These are phyloP conservation scores for Lota lota DNA, from an alignment of 2,113 vertebrate genomes.

Conservation along the genomic window DNA sequence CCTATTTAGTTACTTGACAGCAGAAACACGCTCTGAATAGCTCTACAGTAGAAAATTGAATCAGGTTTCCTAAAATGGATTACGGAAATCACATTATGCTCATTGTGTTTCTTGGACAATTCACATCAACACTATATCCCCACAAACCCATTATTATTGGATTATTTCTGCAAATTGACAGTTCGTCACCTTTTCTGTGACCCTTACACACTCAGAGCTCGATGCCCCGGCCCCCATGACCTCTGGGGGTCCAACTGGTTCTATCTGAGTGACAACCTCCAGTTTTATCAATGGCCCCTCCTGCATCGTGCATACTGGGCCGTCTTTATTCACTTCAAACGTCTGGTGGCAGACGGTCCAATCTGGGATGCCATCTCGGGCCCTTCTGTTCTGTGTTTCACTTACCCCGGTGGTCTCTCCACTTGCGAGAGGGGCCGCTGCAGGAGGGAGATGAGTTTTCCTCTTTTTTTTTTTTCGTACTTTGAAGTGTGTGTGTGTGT, in stretches of 20 bases:
- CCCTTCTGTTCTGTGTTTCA: conserved; percentile 28
- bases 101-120: too few relatives aligned
- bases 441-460: conserved; percentile 60
- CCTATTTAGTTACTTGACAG: too few relatives aligned
- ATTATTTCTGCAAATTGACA: background rate
- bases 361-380: conserved; percentile 49
- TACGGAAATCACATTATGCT: too few relatives aligned
- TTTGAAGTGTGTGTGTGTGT: conserved; percentile 62
- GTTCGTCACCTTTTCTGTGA: background rate
- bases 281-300: conserved; percentile 25
- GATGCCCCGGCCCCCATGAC: background rate
- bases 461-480: background rate
- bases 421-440: conserved; percentile 32
- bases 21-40: too few relatives aligned
- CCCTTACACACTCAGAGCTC: background rate
- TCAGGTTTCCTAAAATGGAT: too few relatives aligned
- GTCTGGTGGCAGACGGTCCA: conserved; percentile 30
- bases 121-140: too few relatives aligned
- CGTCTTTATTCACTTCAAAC: conserved; percentile 49
- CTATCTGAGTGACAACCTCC: conserved; percentile 11
- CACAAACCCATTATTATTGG: too few relatives aligned
- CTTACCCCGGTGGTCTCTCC: conserved; percentile 60
- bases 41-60: too few relatives aligned
- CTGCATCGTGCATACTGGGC: conserved; percentile 40
- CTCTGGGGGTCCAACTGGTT: background rate